Evolutionary conservation across 2,797 vertebrate genomes (phyloP).

Genomic region (Schizopygopsis malacanthus): DNA sequence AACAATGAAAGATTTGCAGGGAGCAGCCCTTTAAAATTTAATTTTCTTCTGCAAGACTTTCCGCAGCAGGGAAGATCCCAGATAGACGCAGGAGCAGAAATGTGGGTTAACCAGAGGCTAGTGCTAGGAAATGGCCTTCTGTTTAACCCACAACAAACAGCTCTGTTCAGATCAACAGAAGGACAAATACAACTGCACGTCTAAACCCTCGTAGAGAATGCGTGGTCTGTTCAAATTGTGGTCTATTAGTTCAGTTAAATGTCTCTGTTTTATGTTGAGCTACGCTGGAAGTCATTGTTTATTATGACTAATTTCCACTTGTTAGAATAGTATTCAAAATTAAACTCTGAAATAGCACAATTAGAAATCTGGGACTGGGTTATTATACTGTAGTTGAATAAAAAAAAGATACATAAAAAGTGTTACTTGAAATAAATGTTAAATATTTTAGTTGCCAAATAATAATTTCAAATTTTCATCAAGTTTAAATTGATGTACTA

Average conservation of each 20-base stretch:
- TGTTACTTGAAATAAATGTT: not conserved
- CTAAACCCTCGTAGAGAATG: not conserved
- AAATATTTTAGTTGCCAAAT: not conserved
- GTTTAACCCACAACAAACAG: constrained; percentile 39
- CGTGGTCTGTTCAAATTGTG: not conserved
- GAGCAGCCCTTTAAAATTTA: constrained; percentile 60
- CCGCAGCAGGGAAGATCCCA: constrained; percentile 54
- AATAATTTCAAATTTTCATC: not conserved
- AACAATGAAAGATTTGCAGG: constrained; percentile 63
- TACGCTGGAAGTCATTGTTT: not conserved
- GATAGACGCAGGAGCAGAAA: constrained; percentile 38
- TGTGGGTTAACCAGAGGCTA: constrained; percentile 56
- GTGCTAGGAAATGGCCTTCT: constrained; percentile 38
- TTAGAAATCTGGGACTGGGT: not conserved
- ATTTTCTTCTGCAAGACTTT: constrained; percentile 60
- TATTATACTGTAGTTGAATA: not conserved
- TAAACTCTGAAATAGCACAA: not conserved
- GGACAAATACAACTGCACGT: not conserved
- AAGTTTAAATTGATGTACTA: not conserved
- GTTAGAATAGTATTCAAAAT: not conserved
- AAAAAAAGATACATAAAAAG: not conserved
- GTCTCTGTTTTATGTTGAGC: not conserved
- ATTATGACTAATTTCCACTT: not conserved
- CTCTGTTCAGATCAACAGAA: not conserved
- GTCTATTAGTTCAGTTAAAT: not conserved